A percentile compares a stretch with the other conserved stretches of the same genome.
phyloP scores from a whole-genome alignment of 2,797 vertebrate genomes.

The Morelia viridis region DNA sequence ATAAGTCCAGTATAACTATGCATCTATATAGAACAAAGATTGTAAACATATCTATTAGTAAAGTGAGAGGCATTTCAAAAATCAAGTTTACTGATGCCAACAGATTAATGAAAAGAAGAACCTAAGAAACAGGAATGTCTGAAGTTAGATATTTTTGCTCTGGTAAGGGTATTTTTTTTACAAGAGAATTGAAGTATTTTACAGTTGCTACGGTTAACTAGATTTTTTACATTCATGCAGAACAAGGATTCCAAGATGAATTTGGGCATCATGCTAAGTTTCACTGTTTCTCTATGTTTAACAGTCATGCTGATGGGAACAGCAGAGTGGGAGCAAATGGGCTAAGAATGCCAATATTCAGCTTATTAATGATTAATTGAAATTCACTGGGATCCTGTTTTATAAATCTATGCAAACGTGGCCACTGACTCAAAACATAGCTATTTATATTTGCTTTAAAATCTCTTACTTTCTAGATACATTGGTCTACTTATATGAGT shows the following conservation, averaged over 20 bases:
- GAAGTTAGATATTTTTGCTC: neutral
- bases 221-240: neutral
- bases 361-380: neutral
- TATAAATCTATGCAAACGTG: neutral
- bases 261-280: neutral
- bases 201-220: neutral
- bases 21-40: neutral
- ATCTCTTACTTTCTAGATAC: constrained; percentile 45
- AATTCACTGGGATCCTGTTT: neutral
- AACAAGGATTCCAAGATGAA: neutral
- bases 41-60: neutral
- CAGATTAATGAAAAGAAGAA: neutral
- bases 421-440: neutral
- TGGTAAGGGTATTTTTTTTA: no score
- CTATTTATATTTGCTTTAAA: neutral
- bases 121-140: neutral
- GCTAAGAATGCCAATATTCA: neutral
- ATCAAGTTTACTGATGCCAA: neutral
- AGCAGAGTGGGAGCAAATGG: neutral
- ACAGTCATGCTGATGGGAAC: neutral
- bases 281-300: neutral
- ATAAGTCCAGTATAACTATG: neutral
- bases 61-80: neutral
- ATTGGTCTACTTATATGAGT: neutral
- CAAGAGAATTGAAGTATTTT: neutral